These are phyloP conservation scores for Oegoconia quadripuncta DNA, from an alignment of 2,888 invertebrate species.

Conservation along the genomic window DNA sequence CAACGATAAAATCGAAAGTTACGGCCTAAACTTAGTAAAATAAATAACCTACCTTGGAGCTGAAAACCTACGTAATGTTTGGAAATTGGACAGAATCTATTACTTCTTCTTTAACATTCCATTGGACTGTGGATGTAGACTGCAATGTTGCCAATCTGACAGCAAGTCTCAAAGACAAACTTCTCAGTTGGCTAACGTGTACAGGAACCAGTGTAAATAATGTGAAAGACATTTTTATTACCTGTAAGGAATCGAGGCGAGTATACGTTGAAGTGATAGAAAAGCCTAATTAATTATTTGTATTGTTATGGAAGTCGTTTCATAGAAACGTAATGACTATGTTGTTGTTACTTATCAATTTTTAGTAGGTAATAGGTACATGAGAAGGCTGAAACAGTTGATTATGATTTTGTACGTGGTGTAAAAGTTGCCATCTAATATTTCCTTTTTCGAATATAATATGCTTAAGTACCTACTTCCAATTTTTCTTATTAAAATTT, in stretches of 20 bases:
- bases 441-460: neutral
- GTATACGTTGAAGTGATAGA: constrained; percentile 77
- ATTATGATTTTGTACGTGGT: constrained; percentile 53
- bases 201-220: constrained; percentile 47
- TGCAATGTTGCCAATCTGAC: constrained; percentile 26
- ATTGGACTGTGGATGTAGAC: constrained; percentile 19
- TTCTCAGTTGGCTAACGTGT: constrained; percentile 35
- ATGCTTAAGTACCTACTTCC: neutral
- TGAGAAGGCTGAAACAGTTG: constrained; percentile 71
- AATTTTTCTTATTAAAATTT: too few species aligned
- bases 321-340: constrained; percentile 72
- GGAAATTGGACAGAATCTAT: too few species aligned
- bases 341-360: constrained; percentile 71
- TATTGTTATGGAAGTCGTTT: constrained; percentile 68
- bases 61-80: neutral
- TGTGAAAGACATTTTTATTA: constrained; percentile 33
- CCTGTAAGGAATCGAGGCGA: constrained; percentile 39
- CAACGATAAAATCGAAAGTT: constrained; percentile 36
- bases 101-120: too few species aligned
- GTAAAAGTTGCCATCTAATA: constrained; percentile 11
- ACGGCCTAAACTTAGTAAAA: constrained; percentile 21
- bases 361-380: constrained; percentile 71
- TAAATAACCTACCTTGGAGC: neutral
- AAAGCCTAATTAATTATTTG: constrained; percentile 70
- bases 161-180: constrained; percentile 63